Evolutionary conservation across 2,888 invertebrate species (phyloP), one percentile per base, ranked within the genome.

Genomic region (Rhingia campestris): DNA sequence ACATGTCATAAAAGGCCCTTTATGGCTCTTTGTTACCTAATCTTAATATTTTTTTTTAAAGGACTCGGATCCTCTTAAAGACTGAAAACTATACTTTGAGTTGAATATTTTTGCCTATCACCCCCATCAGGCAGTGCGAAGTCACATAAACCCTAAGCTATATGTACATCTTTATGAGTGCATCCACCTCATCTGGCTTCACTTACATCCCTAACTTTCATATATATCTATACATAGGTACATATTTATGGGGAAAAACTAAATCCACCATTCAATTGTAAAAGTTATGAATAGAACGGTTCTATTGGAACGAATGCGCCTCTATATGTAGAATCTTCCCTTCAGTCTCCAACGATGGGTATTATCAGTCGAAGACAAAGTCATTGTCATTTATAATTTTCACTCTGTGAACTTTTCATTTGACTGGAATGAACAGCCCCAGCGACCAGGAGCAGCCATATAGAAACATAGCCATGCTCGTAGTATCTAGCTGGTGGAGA

Each of bases 301-400:
- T 64, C 69, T 37, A 66, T 51, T 39, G 14, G 43, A 10, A 49
- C 39, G 41, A 51, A 10, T 41, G 43, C 32, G 10, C 43, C 41
- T 37, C 47, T 14, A 22, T 37, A 49, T 61, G 61, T 74, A 56
- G 53, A 77, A 73, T 79, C 61, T 73, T 81, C 61, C 43, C 70
- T 80, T 69, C 61, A 61, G 61, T 67, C 63, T 67, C 66, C 41
- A 51, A n/a, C 53, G 54, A 51, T 59, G 63, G 67, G 58, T 59
- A 80, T 84, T 84, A 80, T 84, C 80, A 84, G 80, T 43, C 64
- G 66, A 75, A 74, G 80, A 84, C 84, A 84, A 84, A 84, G 84
- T 84, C 84, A 84, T 84, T 84, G 80, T 84, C 84, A 80, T 80
- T 84, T 84, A 80, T 80, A 80, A 84, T 80, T 80, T 84, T 84